A percentile compares a stretch with the other conserved stretches of the same genome.
These are phyloP conservation scores for Deroplatys truncata DNA, from an alignment of 2,888 invertebrate species.

Conservation along the genomic window DNA sequence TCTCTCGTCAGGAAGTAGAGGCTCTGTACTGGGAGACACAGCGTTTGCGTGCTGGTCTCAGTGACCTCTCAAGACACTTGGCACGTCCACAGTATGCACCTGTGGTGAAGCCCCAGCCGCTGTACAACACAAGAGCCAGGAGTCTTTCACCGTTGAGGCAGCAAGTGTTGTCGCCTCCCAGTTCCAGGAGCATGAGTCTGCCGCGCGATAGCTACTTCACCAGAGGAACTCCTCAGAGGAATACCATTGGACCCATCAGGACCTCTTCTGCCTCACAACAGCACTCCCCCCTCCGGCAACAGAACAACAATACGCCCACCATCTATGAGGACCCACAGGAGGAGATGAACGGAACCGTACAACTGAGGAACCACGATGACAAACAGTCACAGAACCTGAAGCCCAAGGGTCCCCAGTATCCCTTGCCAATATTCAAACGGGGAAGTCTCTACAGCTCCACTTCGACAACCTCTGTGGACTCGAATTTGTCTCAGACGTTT, in stretches of 20 bases:
- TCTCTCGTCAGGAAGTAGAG: slow-evolving; percentile 27
- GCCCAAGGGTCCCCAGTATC: neutral
- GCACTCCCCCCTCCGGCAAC: neutral
- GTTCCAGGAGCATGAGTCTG: slow-evolving; percentile 44
- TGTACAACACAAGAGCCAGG: slow-evolving; percentile 36
- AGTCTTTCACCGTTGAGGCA: slow-evolving; percentile 45
- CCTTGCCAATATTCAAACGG: slow-evolving; percentile 32
- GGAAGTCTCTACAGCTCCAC: slow-evolving; percentile 24
- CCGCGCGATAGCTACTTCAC: slow-evolving; percentile 36
- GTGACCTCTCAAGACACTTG: neutral
- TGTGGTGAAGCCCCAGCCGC: slow-evolving; percentile 13
- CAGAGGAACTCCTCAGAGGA: slow-evolving; percentile 22
- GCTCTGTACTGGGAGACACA: slow-evolving; percentile 27
- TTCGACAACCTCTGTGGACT: slow-evolving; percentile 22
- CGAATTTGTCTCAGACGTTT: slow-evolving; percentile 4
- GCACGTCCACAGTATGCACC: neutral
- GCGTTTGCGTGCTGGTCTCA: slow-evolving; percentile 6
- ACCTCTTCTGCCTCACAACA: neutral
- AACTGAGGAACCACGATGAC: slow-evolving; percentile 15
- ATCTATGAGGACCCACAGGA: slow-evolving; percentile 23
- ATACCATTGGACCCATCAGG: slow-evolving; percentile 25
- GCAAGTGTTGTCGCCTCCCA: slow-evolving; percentile 39
- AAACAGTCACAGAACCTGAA: neutral
- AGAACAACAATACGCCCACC: slow-evolving; percentile 13
- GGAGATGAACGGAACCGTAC: neutral